Evolutionary conservation across 1,140 invertebrate species (phyloP), one percentile per base, ranked within the genome.

Genomic region (Lasioglossum albipes): DNA sequence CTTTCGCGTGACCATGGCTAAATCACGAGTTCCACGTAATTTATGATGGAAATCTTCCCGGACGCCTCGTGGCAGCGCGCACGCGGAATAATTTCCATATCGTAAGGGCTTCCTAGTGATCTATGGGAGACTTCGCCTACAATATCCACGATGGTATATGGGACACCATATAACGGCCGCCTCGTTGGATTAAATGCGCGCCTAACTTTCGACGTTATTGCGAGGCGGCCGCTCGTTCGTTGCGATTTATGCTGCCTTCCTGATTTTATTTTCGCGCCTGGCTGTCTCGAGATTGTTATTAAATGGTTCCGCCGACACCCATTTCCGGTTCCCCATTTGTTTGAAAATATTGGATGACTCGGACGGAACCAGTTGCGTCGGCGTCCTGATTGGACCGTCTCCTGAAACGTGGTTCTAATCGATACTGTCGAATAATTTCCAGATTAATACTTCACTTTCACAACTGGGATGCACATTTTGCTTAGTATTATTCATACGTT

Each of bases 31-130:
- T 90, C 85, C 80, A 4, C 68, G 77, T 88, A 89, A 92, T 91
- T 92, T 91, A 92, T 88, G 81, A 69, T 76, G 83, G 83, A 90
- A 91, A 91, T 90, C 85, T 91, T 90, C 66, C 61, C 83, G 18
- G 65, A 74, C 85, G 79, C 80, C 70, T 71, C 57, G 57, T 41
- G 79, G 84, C 61, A 75, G 79, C 81, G 62, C 78, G 76, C 78
- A 82, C 85, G 81, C 82, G 73, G 88, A 90, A 91, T 91, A 90
- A 92, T 91, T 92, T 92, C 87, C 91, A 91, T 91, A 91, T 90
- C 85, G 86, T 90, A 88, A 90, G 86, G 88, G 87, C 85, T 84
- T 85, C 12, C 81, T 66, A 42, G 69, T 91, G 90, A 91, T 92
- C 88, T 91, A 91, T 89, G 88, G 84, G 54, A 81, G 82, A 82